Base-by-base conservation (phyloP, 2,888 invertebrate species). In the Alloplasta piceator region DNA sequence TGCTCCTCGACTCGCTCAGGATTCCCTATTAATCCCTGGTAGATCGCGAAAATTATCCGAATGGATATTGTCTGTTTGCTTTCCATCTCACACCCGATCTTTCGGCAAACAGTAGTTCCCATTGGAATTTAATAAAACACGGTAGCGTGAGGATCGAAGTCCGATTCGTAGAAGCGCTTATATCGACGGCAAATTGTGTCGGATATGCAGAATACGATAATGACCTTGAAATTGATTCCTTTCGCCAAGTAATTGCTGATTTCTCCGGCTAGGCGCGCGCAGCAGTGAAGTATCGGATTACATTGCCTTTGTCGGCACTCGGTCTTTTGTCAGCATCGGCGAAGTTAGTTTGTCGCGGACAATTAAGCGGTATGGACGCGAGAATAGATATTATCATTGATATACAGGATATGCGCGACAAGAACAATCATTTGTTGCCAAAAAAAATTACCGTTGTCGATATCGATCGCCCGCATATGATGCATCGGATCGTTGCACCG, bases 151-250 rank as follows among this genome's bases (percentile, higher is more conserved):
- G n/a, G n/a, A n/a, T n/a, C n/a, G n/a, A n/a, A n/a, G n/a, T n/a
- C n/a, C n/a, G n/a, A n/a, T n/a, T n/a, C n/a, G n/a, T n/a, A n/a
- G n/a, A n/a, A n/a, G n/a, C n/a, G n/a, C n/a, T n/a, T n/a, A n/a
- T n/a, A n/a, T n/a, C n/a, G n/a, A n/a, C n/a, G n/a, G n/a, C n/a
- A n/a, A n/a, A n/a, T n/a, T n/a, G n/a, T n/a, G n/a, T n/a, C n/a
- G 60, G 85, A 4, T 87, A 86, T 66, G 83, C 85, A 0, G 87
- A 87, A 71, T 88, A 84, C 64, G 86, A 88, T 48, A 88, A 86
- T 72, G 39, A 87, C 6, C 82, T 89, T 14, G 85, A 87, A 78
- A 86, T 88, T n/a, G 86, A 87, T 70, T 63, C 82, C 39, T 61
- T 82, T 1, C 70, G 86, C 6, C 82, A 85, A 63, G 76, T 86